A percentile compares a stretch with the other conserved stretches of the same genome.
Evolutionary conservation across 2,113 vertebrate genomes (phyloP).

Genomic region (Xyliphius kryptos): DNA sequence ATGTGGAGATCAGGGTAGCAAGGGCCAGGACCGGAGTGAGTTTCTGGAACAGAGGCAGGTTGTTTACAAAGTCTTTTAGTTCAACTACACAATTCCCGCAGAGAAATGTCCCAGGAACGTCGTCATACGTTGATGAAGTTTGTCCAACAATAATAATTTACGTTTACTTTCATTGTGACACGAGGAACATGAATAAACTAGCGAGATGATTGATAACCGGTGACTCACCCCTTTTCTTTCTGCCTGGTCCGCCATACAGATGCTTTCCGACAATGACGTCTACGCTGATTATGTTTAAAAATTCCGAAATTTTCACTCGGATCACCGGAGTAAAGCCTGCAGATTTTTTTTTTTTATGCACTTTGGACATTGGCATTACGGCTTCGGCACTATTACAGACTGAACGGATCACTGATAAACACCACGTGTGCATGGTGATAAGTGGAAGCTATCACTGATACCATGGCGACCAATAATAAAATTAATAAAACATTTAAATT

Average conservation of each 20-base stretch:
- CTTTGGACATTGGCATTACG: slow-evolving; percentile 53
- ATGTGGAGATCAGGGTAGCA: slow-evolving; percentile 70
- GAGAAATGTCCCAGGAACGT: too few relatives aligned
- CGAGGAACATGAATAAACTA: neutral
- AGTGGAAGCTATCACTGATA: slow-evolving; percentile 6
- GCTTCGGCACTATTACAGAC: neutral
- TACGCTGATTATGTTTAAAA: slow-evolving; percentile 1
- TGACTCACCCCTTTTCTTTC: slow-evolving; percentile 60
- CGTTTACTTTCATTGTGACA: neutral
- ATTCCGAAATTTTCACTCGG: neutral
- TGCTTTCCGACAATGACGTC: slow-evolving; percentile 40
- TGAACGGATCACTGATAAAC: slow-evolving; percentile 1
- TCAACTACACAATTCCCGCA: too few relatives aligned
- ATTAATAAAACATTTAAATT: too few relatives aligned
- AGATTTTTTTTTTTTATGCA: slow-evolving; percentile 38
- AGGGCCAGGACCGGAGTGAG: slow-evolving; percentile 65
- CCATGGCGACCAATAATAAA: too few relatives aligned
- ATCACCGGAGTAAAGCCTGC: neutral
- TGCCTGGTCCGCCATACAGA: slow-evolving; percentile 23
- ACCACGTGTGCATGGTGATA: neutral
- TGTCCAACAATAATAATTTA: too few relatives aligned
- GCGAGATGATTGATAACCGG: too few relatives aligned
- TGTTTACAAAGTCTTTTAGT: slow-evolving; percentile 2
- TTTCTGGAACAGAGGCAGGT: slow-evolving; percentile 57
- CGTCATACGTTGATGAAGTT: neutral